Percentiles rank a stretch among this genome's conserved stretches.
Conservation (phyloP, 2,888 invertebrate genomes). For the Nemapogon koenigi region DNA sequence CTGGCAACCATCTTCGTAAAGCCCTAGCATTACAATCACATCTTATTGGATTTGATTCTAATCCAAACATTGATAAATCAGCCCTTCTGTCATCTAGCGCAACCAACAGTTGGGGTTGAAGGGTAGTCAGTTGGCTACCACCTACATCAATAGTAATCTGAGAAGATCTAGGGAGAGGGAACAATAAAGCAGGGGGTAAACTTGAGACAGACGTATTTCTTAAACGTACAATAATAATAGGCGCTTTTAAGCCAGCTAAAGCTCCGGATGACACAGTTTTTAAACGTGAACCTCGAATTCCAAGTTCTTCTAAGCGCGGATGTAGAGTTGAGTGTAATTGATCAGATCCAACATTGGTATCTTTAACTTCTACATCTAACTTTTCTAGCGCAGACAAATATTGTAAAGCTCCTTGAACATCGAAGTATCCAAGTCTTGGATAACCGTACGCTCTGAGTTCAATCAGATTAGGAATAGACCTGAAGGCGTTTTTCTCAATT, state of each 20-base stretch:
- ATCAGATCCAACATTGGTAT: constrained; percentile 79
- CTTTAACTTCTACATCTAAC: constrained; percentile 87
- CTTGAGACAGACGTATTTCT: constrained; percentile 80
- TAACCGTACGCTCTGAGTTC: constrained; percentile 75
- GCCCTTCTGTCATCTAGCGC: constrained; percentile 83
- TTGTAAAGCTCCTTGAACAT: constrained; percentile 84
- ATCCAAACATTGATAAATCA: constrained; percentile 74
- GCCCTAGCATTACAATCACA: constrained; percentile 87
- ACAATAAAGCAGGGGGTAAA: constrained; percentile 82
- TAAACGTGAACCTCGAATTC: constrained; percentile 76
- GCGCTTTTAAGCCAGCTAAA: constrained; percentile 80
- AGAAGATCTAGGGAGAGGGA: constrained; percentile 87
- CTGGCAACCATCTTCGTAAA: constrained; percentile 78
- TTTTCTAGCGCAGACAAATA: constrained; percentile 75
- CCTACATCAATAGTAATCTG: constrained; percentile 78
- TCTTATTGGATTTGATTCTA: constrained; percentile 80
- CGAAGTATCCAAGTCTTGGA: constrained; percentile 82
- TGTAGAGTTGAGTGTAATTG: constrained; percentile 81
- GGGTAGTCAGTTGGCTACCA: constrained; percentile 77
- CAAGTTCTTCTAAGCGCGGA: constrained; percentile 77
- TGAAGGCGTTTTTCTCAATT: constrained; percentile 84
- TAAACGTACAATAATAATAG: constrained; percentile 73
- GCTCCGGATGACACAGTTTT: constrained; percentile 83
- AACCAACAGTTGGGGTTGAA: constrained; percentile 79
- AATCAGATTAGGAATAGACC: constrained; percentile 72